These are phyloP conservation scores for Camponotus floridanus DNA, from an alignment of 1,140 invertebrate species.

Conservation along the genomic window DNA sequence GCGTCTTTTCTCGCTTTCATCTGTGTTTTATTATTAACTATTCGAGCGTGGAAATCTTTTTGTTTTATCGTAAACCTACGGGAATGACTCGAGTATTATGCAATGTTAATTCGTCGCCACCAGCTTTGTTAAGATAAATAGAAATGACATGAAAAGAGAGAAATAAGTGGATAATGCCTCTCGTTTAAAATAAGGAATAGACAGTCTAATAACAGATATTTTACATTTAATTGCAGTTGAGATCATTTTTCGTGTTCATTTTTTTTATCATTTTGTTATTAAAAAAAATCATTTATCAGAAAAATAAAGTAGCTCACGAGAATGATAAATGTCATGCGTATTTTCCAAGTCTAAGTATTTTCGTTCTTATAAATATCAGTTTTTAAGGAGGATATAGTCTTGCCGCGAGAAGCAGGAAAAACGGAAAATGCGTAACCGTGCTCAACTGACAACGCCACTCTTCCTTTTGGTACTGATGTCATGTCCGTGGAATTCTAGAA, in stretches of 20 bases:
- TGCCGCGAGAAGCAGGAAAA: slow-evolving; percentile 7
- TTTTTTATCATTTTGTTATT: background rate
- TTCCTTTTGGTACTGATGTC: slow-evolving; percentile 64
- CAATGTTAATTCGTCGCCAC: slow-evolving; percentile 56
- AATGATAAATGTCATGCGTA: slow-evolving; percentile 6
- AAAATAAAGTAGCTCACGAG: slow-evolving; percentile 37
- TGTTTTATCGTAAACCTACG: slow-evolving; percentile 16
- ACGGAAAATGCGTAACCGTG: slow-evolving; percentile 10
- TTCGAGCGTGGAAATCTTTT: slow-evolving; percentile 63
- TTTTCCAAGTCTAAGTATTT: slow-evolving; percentile 18
- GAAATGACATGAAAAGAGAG: background rate
- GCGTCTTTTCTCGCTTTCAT: background rate
- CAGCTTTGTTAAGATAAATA: slow-evolving; percentile 46
- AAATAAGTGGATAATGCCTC: background rate
- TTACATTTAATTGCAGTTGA: background rate
- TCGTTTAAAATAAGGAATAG: background rate
- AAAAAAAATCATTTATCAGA: background rate
- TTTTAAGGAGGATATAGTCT: slow-evolving; percentile 25
- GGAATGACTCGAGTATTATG: slow-evolving; percentile 54
- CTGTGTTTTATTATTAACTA: slow-evolving; percentile 55
- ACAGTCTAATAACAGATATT: background rate
- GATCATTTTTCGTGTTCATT: background rate
- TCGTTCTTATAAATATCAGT: slow-evolving; percentile 6
- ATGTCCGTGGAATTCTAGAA: slow-evolving; percentile 62
- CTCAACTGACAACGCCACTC: slow-evolving; percentile 44